phyloP scores from a whole-genome alignment of 2,888 invertebrate species.

The Sialis fuliginosa region DNA sequence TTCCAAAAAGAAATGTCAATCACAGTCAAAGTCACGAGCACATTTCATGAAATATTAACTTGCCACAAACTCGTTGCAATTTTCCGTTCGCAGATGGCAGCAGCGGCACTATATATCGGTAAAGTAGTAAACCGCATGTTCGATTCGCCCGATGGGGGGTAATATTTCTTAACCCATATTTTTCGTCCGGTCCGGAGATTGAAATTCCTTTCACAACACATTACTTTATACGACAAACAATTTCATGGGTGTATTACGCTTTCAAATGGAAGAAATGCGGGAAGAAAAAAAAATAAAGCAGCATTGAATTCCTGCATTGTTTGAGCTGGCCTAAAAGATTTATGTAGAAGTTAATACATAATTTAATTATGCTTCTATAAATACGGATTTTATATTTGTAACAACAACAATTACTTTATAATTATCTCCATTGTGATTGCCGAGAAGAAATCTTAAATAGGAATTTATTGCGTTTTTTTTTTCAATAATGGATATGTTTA shows the following conservation, averaged over 20 bases:
- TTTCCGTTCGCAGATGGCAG: not conserved
- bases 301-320: too few relatives aligned
- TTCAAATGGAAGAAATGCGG: not conserved
- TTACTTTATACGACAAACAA: slow-evolving; percentile 17
- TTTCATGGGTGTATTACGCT: slow-evolving; percentile 9
- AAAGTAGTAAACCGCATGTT: not conserved
- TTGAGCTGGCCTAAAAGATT: too few relatives aligned
- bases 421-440: too few relatives aligned
- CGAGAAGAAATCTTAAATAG: too few relatives aligned
- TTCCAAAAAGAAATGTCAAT: not conserved
- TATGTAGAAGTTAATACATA: too few relatives aligned
- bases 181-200: slow-evolving; percentile 12
- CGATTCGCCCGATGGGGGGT: not conserved
- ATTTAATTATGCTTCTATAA: too few relatives aligned
- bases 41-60: not conserved
- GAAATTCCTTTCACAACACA: slow-evolving; percentile 17
- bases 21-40: too few relatives aligned
- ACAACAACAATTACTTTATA: too few relatives aligned
- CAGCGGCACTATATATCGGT: not conserved
- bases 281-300: too few relatives aligned
- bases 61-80: not conserved
- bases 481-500: too few relatives aligned
- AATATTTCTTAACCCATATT: slow-evolving; percentile 2
- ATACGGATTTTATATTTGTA: too few relatives aligned
- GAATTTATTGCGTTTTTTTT: too few relatives aligned